A percentile compares a stretch with the other conserved stretches of the same genome.
Evolutionary conservation across 2,113 vertebrate species (phyloP).

Genomic region (Tinamus guttatus): DNA sequence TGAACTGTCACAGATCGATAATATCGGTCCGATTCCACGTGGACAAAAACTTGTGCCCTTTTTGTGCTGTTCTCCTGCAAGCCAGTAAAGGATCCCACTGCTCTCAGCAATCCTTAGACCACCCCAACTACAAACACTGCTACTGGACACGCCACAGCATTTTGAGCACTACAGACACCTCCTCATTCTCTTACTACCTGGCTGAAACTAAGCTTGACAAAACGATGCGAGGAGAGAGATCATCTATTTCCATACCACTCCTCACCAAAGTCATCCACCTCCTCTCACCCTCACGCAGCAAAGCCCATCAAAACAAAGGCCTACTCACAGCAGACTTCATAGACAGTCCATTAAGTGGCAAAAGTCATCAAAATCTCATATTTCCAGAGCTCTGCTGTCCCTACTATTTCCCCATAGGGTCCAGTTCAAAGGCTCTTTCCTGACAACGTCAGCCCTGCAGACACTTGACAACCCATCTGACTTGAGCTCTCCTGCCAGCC

Average conservation of each 20-base stretch:
- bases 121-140: not conserved
- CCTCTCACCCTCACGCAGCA: not conserved
- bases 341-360: not conserved
- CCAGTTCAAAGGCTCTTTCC: rapidly evolving
- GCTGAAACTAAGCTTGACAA: not conserved
- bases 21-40: not conserved
- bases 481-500: not conserved
- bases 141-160: not conserved
- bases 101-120: not conserved
- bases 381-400: not conserved
- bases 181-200: not conserved
- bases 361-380: not conserved
- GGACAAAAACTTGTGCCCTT: not conserved
- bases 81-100: not conserved
- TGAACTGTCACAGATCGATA: not conserved
- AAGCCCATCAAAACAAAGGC: not conserved
- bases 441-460: rapidly evolving
- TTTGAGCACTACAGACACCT: not conserved
- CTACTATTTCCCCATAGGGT: rapidly evolving
- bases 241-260: not conserved
- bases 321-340: not conserved
- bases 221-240: not conserved
- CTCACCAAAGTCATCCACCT: not conserved
- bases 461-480: not conserved
- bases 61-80: not conserved